phyloP scores from a whole-genome alignment of 2,797 vertebrate genomes.

The Anabas testudineus region DNA sequence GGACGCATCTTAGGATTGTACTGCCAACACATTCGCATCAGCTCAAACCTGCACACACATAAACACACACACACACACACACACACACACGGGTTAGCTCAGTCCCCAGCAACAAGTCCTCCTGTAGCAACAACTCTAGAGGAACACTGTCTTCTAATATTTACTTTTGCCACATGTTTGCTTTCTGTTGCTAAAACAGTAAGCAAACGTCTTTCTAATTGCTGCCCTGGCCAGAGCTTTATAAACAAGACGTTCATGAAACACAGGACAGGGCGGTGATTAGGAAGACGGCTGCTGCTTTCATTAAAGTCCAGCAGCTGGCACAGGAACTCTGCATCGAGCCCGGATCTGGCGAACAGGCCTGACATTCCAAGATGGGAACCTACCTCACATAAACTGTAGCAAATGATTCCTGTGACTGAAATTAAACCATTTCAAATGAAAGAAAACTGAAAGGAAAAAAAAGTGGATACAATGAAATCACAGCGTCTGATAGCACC shows the following conservation, averaged over 20 bases:
- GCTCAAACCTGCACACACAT: conserved; percentile 87
- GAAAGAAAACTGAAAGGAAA: neutral
- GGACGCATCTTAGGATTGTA: conserved; percentile 98
- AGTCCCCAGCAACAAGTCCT: conserved; percentile 31
- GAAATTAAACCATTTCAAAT: neutral
- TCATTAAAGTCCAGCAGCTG: conserved; percentile 27
- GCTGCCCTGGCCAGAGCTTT: too few species aligned
- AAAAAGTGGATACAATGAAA: too few species aligned
- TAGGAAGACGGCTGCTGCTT: conserved; percentile 4
- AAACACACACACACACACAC: conserved; percentile 30
- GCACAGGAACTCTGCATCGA: conserved; percentile 4
- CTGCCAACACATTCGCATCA: conserved; percentile 99
- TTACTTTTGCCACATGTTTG: conserved; percentile 57
- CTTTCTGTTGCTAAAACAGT: conserved; percentile 54
- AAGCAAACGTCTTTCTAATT: neutral
- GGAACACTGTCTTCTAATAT: conserved; percentile 48
- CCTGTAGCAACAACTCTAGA: conserved; percentile 26
- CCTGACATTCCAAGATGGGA: neutral
- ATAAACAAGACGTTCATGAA: conserved; percentile 20
- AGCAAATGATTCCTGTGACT: neutral
- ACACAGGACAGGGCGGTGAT: neutral
- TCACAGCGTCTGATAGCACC: too few species aligned
- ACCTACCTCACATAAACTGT: neutral
- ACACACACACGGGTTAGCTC: conserved; percentile 19
- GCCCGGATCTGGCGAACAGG: conserved; percentile 1